These are phyloP conservation scores for Brachypalpus laphriformis DNA, from an alignment of 2,888 invertebrate genomes.

Conservation along the genomic window DNA sequence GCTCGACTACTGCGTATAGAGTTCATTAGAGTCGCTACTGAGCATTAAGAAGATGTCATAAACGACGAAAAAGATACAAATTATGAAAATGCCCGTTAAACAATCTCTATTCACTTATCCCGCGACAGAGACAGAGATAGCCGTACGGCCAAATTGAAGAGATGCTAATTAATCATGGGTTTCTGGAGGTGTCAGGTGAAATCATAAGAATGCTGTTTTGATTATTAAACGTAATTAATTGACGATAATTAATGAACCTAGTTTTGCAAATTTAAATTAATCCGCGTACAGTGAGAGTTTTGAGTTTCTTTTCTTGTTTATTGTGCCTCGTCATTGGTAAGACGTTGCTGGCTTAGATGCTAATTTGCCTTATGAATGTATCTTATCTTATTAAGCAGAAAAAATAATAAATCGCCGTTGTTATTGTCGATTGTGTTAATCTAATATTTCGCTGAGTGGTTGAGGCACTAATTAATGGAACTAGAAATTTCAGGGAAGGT, in stretches of 20 bases:
- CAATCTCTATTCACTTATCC: constrained; percentile 24
- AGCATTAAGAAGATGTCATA: constrained; percentile 21
- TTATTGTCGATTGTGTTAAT: constrained; percentile 14
- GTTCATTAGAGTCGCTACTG: constrained; percentile 5
- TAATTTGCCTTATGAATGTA: constrained; percentile 45
- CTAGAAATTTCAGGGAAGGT: background rate
- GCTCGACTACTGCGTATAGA: background rate
- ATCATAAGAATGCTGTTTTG: constrained; percentile 45
- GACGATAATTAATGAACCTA: constrained; percentile 60
- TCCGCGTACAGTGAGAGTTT: constrained; percentile 12
- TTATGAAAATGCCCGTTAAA: constrained; percentile 36
- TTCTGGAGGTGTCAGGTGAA: constrained; percentile 44
- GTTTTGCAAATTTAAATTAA: constrained; percentile 63
- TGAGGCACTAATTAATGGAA: constrained; percentile 23
- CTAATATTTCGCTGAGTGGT: constrained; percentile 15
- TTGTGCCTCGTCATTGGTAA: background rate
- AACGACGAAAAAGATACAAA: constrained; percentile 31
- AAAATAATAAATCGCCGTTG: constrained; percentile 2
- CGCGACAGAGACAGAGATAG: too few species aligned
- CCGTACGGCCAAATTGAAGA: constrained; percentile 32
- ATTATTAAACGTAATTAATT: constrained; percentile 53
- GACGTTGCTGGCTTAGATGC: background rate
- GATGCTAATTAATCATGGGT: constrained; percentile 63
- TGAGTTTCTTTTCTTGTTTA: background rate
- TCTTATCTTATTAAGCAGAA: constrained; percentile 18